Conservation (phyloP, 2,797 vertebrate genomes). For the Clarias pachynema region DNA sequence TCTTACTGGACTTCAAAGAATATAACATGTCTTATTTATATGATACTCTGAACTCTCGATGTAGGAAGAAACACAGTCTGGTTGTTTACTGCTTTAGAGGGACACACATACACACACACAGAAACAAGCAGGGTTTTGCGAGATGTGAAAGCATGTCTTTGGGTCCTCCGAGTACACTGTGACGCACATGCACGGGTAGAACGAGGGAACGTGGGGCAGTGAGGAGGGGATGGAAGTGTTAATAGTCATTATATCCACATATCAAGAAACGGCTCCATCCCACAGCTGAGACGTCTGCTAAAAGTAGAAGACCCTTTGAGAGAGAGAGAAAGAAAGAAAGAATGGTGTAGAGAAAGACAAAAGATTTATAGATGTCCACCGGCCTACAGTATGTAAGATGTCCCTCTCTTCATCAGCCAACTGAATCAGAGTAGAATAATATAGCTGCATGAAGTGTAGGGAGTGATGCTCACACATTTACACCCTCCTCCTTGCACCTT, state of each 20-base stretch:
- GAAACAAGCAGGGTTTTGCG: slow-evolving; percentile 41
- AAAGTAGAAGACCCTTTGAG: slow-evolving; percentile 18
- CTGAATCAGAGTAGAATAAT: slow-evolving; percentile 56
- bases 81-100: slow-evolving; percentile 53
- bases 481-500: slow-evolving; percentile 20
- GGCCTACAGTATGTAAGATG: slow-evolving; percentile 25
- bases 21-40: slow-evolving; percentile 46
- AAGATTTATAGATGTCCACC: slow-evolving; percentile 37
- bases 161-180: slow-evolving; percentile 28
- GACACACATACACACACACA: slow-evolving; percentile 1
- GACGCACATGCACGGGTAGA: slow-evolving; percentile 19
- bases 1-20: slow-evolving; percentile 45
- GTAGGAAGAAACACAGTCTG: slow-evolving; percentile 40
- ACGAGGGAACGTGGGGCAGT: not conserved
- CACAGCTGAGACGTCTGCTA: slow-evolving; percentile 13
- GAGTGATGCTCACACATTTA: slow-evolving; percentile 20
- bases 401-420: slow-evolving; percentile 58
- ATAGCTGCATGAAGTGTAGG: slow-evolving; percentile 41
- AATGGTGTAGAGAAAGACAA: not conserved
- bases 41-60: slow-evolving; percentile 36
- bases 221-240: not conserved
- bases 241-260: slow-evolving; percentile 44
- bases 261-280: slow-evolving; percentile 25
- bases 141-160: slow-evolving; percentile 28
- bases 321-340: not conserved